Conservation (phyloP, 2,797 vertebrate species). For the Phyllotis vaccarum region DNA sequence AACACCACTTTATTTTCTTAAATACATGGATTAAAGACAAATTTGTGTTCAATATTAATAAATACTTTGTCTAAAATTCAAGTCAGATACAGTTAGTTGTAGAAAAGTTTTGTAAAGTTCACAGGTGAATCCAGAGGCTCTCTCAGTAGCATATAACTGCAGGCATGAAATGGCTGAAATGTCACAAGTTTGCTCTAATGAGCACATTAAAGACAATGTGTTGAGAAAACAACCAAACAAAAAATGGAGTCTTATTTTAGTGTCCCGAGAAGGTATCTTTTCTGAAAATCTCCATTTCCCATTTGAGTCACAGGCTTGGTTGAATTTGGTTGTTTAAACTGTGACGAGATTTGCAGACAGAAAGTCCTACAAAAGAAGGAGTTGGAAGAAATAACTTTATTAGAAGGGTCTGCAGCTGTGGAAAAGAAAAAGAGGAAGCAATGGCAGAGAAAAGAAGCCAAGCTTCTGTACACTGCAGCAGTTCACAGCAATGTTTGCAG, state of each 20-base stretch:
- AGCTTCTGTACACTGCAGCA: accelerated
- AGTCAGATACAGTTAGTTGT: neutral
- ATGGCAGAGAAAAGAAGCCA: neutral
- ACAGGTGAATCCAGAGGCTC: neutral
- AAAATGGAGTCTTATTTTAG: neutral
- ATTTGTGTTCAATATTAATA: neutral
- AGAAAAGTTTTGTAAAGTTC: neutral
- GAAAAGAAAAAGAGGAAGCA: neutral
- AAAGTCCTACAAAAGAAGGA: neutral
- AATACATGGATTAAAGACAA: neutral
- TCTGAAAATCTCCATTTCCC: neutral
- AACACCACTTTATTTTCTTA: neutral
- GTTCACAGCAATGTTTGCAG: neutral
- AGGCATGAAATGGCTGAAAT: neutral
- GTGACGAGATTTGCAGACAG: neutral
- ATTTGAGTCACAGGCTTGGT: neutral
- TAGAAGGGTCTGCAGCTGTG: neutral
- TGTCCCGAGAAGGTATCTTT: neutral
- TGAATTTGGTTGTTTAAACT: slow-evolving; percentile 14
- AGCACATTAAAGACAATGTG: neutral
- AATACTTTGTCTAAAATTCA: neutral
- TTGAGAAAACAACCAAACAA: neutral
- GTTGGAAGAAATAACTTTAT: neutral
- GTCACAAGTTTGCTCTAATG: neutral
- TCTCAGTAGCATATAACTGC: neutral